A percentile compares a stretch with the other conserved stretches of the same genome.
Conservation (phyloP, 2,113 vertebrate species). For the Pedetes capensis region DNA sequence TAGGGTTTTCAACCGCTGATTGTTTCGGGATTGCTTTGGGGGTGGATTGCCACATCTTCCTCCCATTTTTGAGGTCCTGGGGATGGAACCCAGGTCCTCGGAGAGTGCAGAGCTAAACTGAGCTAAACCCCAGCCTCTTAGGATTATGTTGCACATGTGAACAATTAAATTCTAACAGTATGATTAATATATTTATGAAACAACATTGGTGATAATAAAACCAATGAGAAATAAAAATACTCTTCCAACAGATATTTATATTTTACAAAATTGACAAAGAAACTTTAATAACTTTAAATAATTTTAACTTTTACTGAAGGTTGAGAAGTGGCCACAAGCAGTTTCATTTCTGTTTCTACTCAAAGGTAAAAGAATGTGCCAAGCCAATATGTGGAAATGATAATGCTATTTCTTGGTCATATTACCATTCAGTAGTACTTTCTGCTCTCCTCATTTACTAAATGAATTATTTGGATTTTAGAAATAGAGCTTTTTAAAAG, state of each 20-base stretch:
- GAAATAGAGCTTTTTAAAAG: conserved; percentile 12
- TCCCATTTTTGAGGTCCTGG: too few relatives aligned
- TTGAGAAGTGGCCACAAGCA: neutral
- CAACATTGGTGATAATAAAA: neutral
- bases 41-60: too few relatives aligned
- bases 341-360: conserved; percentile 43
- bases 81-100: too few relatives aligned
- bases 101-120: too few relatives aligned
- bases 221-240: neutral
- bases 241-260: neutral
- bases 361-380: conserved; percentile 27
- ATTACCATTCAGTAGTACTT: neutral
- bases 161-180: neutral
- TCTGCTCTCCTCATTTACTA: neutral
- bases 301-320: neutral
- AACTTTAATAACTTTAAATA: neutral
- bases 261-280: neutral
- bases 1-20: too few relatives aligned
- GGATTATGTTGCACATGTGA: neutral
- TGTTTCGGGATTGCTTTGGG: too few relatives aligned
- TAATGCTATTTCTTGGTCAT: neutral
- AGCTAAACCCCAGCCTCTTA: too few relatives aligned
- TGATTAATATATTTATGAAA: neutral
- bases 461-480: conserved; percentile 27
- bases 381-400: neutral